phyloP scores from a whole-genome alignment of 2,888 invertebrate genomes.

The Stomorhina lunata region DNA sequence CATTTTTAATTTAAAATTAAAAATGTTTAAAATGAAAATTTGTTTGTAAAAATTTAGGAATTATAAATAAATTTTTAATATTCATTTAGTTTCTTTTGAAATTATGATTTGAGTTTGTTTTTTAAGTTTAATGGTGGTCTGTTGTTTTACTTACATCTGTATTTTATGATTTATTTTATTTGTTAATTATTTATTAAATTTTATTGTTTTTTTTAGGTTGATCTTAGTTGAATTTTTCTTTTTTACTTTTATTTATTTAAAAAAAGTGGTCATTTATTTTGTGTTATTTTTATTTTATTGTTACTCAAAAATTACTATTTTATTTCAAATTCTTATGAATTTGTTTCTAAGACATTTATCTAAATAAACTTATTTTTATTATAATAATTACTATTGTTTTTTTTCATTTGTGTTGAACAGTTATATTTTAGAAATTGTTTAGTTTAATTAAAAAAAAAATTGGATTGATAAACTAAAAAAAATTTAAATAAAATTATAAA shows the following conservation, averaged over 20 bases:
- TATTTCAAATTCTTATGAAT: slow-evolving; percentile 10
- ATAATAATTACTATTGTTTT: slow-evolving; percentile 3
- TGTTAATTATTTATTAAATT: slow-evolving; percentile 11
- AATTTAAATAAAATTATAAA: neutral
- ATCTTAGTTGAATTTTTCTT: slow-evolving; percentile 10
- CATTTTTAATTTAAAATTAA: neutral
- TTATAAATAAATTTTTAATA: slow-evolving; percentile 61
- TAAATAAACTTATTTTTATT: slow-evolving; percentile 21
- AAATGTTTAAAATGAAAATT: neutral
- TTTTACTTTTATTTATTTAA: slow-evolving; percentile 3
- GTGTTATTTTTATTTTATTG: slow-evolving; percentile 18
- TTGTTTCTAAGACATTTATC: slow-evolving; percentile 31
- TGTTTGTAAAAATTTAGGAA: neutral
- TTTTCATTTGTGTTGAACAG: no score
- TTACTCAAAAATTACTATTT: slow-evolving; percentile 21
- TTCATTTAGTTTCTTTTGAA: slow-evolving; percentile 65
- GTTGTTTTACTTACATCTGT: slow-evolving; percentile 60
- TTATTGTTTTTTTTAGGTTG: slow-evolving; percentile 29
- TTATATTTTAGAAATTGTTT: neutral
- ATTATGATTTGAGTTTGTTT: slow-evolving; percentile 23
- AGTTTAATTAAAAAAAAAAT: no score
- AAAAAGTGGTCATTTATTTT: slow-evolving; percentile 37
- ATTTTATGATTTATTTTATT: slow-evolving; percentile 20
- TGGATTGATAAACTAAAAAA: neutral
- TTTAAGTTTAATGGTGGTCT: slow-evolving; percentile 68